Base-by-base conservation (phyloP, 2,797 vertebrate species). In the Euphonia xanthogaster region DNA sequence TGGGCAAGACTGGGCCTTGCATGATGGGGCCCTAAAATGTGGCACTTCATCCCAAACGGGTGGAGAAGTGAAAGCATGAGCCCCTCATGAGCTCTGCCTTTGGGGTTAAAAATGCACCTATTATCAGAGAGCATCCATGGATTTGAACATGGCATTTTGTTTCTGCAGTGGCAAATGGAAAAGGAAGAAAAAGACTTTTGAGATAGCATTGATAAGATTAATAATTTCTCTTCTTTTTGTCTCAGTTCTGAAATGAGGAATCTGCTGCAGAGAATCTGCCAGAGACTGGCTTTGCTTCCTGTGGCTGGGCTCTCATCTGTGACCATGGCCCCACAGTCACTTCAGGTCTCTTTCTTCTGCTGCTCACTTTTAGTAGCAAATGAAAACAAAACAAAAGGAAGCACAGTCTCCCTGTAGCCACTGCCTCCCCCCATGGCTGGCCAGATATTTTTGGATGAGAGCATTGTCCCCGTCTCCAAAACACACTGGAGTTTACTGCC, bases 401-500 rank as follows among this genome's bases (percentile, higher is more conserved):
- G 53, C 39, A 63, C 40, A 73, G 60, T 51, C 33, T 86, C 50
- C 40, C 77, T 78, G n/a, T 37, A 70, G 45, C 27, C n/a, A 20
- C 61, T 24, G 35, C 65, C 40, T 77, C 13, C 6, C 15, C 2
- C 8, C 8, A 54, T 16, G 24, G 19, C 74, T 82, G 50, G 53
- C n/a, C 75, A 91, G 89, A 89, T 83, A 91, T 91, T 95, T 96
- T 85, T 89, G 81, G 84, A 95, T 24, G 37, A 71, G 68, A 76
- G 74, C 1, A 1, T 67, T 4, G 2, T 65, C 33, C 54, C 51
- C 23, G 14, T 68, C 57, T 94, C 85, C 75, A 86, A 71, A 90
- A 87, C 1, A 24, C 58, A 16, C 28, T 65, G n/a, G 39, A 67
- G 47, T 80, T 89, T 85, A 42, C 60, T 57, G 91, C 75, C 84